Conservation (phyloP, 2,113 vertebrate genomes). For the Anguilla japonica region DNA sequence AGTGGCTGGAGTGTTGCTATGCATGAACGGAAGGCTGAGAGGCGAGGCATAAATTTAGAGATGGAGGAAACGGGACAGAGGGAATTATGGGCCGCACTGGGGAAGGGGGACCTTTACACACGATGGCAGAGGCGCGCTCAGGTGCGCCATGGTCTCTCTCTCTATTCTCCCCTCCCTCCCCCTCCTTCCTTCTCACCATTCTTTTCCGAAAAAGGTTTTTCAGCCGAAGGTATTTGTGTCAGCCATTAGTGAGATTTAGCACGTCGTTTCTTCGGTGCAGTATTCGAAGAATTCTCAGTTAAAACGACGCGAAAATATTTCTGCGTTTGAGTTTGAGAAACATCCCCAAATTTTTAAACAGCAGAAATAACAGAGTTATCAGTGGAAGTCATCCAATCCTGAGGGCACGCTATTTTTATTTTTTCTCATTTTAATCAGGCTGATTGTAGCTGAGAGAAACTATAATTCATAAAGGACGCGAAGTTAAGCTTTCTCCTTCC, state of each 20-base stretch:
- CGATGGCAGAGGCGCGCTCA: not conserved
- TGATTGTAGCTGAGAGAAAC: not conserved
- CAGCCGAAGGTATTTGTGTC: too few species aligned
- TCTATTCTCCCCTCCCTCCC: too few species aligned
- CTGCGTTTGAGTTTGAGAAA: too few species aligned
- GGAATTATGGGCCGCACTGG: not conserved
- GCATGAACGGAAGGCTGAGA: not conserved
- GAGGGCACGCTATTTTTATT: not conserved
- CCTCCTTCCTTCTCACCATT: not conserved
- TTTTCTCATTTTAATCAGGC: not conserved
- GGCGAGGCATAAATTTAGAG: not conserved
- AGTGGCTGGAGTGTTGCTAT: not conserved
- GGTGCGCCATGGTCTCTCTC: not conserved
- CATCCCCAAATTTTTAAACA: too few species aligned
- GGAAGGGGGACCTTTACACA: not conserved
- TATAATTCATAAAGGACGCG: not conserved
- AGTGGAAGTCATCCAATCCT: too few species aligned
- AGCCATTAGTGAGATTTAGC: too few species aligned
- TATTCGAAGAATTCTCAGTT: too few species aligned
- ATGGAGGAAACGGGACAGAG: not conserved
- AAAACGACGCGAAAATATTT: too few species aligned
- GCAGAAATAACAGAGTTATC: too few species aligned
- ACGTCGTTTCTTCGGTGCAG: too few species aligned
- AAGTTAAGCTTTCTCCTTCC: not conserved
- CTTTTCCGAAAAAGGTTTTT: too few species aligned